Percentiles rank a stretch among this genome's conserved stretches.
phyloP scores from a whole-genome alignment of 2,113 vertebrate species.

The Oenanthe melanoleuca region DNA sequence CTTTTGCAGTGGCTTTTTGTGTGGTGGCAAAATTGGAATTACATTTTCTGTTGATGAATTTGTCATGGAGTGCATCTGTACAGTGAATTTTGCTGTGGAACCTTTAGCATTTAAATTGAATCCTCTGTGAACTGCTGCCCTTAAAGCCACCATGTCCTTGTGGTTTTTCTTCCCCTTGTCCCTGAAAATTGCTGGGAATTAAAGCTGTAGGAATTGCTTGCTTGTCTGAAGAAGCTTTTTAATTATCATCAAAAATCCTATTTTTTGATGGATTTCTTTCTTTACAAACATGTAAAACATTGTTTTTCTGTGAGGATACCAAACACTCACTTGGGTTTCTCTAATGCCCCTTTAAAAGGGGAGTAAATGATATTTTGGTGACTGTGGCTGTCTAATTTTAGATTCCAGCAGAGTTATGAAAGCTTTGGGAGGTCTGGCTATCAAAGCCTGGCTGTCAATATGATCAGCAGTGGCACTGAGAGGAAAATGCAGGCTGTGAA shows the following conservation, averaged over 20 bases:
- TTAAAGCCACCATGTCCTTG: background rate
- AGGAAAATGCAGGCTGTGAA: background rate
- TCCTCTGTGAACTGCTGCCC: background rate
- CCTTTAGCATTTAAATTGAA: background rate
- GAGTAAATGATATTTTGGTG: background rate
- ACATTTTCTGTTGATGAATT: background rate
- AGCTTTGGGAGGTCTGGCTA: conserved; percentile 20
- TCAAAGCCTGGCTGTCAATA: background rate
- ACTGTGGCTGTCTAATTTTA: conserved; percentile 34
- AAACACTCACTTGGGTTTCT: background rate
- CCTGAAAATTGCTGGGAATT: background rate
- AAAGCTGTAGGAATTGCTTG: background rate
- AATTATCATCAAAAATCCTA: background rate
- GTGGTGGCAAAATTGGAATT: background rate
- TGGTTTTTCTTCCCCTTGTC: background rate
- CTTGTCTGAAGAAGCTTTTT: background rate
- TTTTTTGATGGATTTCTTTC: background rate
- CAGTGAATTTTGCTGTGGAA: background rate
- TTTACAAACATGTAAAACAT: fast-evolving
- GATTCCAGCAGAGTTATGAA: conserved; percentile 23
- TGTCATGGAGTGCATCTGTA: background rate
- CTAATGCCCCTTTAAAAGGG: background rate
- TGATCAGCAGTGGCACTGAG: background rate
- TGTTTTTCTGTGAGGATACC: background rate
- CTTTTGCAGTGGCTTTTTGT: background rate